Conservation (phyloP, 2,888 invertebrate genomes). For the Camptogramma bilineatum region DNA sequence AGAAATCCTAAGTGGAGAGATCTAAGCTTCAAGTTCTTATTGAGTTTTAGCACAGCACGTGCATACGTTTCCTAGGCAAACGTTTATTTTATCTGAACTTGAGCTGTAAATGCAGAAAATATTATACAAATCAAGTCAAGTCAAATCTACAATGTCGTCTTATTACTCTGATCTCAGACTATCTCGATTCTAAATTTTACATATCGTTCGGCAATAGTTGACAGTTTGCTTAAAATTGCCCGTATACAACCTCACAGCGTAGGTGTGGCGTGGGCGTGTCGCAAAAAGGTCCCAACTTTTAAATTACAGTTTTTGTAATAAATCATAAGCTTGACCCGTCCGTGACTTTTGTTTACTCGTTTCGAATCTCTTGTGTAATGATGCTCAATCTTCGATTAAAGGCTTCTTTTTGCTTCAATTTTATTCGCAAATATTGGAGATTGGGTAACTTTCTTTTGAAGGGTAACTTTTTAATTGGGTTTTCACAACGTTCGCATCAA, state of each 20-base stretch:
- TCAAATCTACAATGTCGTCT: no score
- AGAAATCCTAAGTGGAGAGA: no score
- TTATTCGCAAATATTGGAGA: slow-evolving; percentile 21
- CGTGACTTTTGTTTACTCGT: slow-evolving; percentile 41
- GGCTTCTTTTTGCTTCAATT: slow-evolving; percentile 32
- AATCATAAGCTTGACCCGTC: slow-evolving; percentile 46
- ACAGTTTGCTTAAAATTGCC: slow-evolving; percentile 6
- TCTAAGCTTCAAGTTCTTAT: no score
- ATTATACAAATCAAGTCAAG: no score
- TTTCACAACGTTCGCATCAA: neutral
- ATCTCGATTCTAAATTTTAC: neutral
- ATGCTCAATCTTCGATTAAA: slow-evolving; percentile 30
- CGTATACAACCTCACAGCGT: slow-evolving; percentile 32
- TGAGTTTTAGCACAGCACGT: no score
- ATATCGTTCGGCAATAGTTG: neutral
- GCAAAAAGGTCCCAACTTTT: slow-evolving; percentile 46
- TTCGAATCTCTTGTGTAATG: slow-evolving; percentile 34
- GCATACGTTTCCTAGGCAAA: no score
- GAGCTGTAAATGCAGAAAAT: no score
- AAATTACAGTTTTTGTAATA: slow-evolving; percentile 47
- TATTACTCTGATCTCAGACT: no score
- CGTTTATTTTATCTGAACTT: no score
- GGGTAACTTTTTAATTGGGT: neutral
- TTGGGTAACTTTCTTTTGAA: slow-evolving; percentile 24
- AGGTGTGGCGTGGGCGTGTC: slow-evolving; percentile 45